Base-by-base conservation (phyloP, 30 jellyfish, hydroid and myxozoan genomes). In the Cassiopea xamachana region DNA sequence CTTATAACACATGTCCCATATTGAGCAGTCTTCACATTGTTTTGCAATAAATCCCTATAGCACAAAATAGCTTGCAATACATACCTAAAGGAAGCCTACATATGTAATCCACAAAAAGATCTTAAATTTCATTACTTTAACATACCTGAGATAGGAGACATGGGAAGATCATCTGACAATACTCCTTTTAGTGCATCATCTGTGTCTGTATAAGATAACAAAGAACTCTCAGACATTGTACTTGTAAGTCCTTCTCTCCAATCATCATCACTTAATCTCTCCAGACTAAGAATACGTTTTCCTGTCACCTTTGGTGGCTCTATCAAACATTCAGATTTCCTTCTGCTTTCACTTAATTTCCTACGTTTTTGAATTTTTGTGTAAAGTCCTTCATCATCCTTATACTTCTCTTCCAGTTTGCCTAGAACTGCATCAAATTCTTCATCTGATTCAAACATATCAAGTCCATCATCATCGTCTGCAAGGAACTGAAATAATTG, bases 401-500 rank as follows among this genome's bases (percentile, higher is more conserved):
- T 79, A 60, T 60, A 91, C 70, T 82, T 87, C 72, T 82, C 86
- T 73, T 91, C 96, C 79, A 95, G 68, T 60, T 91, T 92, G 60
- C 88, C 98, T 43, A 86, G 76, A 46, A 97, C 92, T n/a, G 94
- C 92, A 69, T 90, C 91, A 45, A 90, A 75, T 79, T 95, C 99
- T 69, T 95, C 99, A 60, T 95, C 99, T 19, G 99, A 91, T 70
- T 95, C 99, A 73, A 87, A 84, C 60, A 95, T 87, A 55, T 95
- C 99, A 69, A 95, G 72, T 16, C 91, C 96, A 71, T 71, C 80
- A 71, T 71, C 80, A 70, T 96, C 99, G 79, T 96, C 99, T 48
- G 96, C 99, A 59, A 96, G 85, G 46, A 96, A 96, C 68, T 90
- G 93, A 8, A 96, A 97, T 2, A 96, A 91, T 79, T 93, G 94